A percentile compares a stretch with the other conserved stretches of the same genome.
Evolutionary conservation across 2,888 invertebrate genomes (phyloP).

Genomic region (Rotaria sp.): DNA sequence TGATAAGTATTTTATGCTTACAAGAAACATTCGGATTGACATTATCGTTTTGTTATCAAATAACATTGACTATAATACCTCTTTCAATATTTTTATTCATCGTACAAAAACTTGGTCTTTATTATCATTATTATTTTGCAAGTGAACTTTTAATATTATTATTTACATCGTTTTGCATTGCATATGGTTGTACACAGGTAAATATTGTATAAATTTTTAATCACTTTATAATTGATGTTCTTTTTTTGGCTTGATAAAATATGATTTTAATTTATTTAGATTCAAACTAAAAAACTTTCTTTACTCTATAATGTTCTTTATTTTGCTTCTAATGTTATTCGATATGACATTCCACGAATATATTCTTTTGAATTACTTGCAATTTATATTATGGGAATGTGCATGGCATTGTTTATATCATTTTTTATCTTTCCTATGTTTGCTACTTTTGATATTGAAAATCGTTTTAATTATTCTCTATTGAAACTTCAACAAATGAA

Average conservation of each 20-base stretch:
- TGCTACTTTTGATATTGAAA: background rate
- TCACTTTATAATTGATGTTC: background rate
- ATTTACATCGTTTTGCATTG: background rate
- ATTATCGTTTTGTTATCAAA: background rate
- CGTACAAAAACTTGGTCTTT: background rate
- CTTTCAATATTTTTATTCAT: background rate
- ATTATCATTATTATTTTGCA: background rate
- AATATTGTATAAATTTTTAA: background rate
- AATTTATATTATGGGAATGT: background rate
- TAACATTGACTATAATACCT: background rate
- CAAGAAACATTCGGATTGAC: background rate
- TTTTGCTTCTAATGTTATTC: background rate
- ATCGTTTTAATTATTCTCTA: slow-evolving; percentile 2
- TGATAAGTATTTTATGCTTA: background rate
- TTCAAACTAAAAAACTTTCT: background rate
- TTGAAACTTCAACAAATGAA: background rate
- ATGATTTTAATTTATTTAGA: background rate
- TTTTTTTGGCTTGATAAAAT: background rate
- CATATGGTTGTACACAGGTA: background rate
- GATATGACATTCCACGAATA: background rate
- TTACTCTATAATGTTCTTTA: background rate
- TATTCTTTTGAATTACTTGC: background rate
- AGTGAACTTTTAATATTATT: background rate
- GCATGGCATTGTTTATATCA: background rate
- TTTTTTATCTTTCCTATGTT: background rate